Conservation (phyloP, 2,797 vertebrate species). For the Parauchenoglanis punctatus region DNA sequence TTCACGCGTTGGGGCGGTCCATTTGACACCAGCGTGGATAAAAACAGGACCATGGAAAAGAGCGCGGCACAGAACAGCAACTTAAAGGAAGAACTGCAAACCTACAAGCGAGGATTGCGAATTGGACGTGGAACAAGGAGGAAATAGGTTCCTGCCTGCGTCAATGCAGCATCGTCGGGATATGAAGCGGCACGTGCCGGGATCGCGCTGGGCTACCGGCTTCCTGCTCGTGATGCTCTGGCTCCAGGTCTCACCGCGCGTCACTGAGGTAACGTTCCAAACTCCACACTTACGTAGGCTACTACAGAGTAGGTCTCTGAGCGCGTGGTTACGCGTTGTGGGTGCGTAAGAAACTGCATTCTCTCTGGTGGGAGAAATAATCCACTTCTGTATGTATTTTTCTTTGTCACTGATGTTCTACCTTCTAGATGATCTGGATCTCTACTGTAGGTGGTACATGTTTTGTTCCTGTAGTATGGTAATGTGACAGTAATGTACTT, state of each 20-base stretch:
- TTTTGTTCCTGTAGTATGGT: not conserved
- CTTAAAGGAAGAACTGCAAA: not conserved
- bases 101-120: not conserved
- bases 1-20: not conserved
- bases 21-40: not conserved
- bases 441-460: not conserved
- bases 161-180: not conserved
- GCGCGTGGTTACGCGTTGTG: not conserved
- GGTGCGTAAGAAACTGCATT: not conserved
- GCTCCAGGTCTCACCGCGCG: not conserved
- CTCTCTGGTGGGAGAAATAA: not conserved
- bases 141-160: not conserved
- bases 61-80: not conserved
- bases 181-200: conserved; percentile 11
- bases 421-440: not conserved
- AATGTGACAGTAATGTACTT: not conserved
- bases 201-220: not conserved
- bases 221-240: conserved; percentile 24
- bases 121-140: not conserved
- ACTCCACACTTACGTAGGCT: not conserved
- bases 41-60: not conserved
- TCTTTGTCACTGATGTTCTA: not conserved
- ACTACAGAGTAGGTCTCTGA: not conserved
- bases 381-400: not conserved
- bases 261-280: not conserved